phyloP scores from a whole-genome alignment of 2,113 vertebrate genomes.

The Saguinus midas region DNA sequence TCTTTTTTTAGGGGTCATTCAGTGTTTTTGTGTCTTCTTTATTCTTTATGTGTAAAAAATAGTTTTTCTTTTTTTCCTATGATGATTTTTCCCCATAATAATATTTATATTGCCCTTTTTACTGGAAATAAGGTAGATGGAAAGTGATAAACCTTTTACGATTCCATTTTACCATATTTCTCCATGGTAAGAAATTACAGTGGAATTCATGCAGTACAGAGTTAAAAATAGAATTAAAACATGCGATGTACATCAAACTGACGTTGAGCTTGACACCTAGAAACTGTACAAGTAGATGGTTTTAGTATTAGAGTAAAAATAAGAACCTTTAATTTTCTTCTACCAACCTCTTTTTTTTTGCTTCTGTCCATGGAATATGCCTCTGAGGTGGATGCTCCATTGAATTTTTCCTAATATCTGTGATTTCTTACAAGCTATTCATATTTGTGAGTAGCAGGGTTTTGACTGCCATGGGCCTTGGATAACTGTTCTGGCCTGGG shows the following conservation, averaged over 20 bases:
- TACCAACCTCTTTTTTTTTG: neutral
- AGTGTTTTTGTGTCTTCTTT: neutral
- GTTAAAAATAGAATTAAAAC: neutral
- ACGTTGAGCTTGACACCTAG: neutral
- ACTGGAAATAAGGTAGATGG: neutral
- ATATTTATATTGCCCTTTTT: neutral
- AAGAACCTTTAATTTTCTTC: neutral
- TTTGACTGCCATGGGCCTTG: neutral
- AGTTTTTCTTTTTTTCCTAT: neutral
- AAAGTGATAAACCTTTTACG: neutral
- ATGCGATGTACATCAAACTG: neutral
- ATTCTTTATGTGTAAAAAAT: neutral
- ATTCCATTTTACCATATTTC: conserved; percentile 14
- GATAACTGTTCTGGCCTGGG: neutral
- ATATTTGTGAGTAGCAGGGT: neutral
- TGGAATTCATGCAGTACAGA: neutral
- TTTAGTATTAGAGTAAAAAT: neutral
- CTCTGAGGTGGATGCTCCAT: neutral
- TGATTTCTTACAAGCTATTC: neutral
- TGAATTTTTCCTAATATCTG: neutral
- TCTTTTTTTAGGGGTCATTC: neutral
- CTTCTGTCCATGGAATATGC: neutral
- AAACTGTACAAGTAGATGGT: neutral
- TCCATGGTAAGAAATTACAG: neutral
- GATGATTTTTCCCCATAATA: neutral